phyloP scores from a whole-genome alignment of 2,113 vertebrate species.

The Cinclus cinclus region DNA sequence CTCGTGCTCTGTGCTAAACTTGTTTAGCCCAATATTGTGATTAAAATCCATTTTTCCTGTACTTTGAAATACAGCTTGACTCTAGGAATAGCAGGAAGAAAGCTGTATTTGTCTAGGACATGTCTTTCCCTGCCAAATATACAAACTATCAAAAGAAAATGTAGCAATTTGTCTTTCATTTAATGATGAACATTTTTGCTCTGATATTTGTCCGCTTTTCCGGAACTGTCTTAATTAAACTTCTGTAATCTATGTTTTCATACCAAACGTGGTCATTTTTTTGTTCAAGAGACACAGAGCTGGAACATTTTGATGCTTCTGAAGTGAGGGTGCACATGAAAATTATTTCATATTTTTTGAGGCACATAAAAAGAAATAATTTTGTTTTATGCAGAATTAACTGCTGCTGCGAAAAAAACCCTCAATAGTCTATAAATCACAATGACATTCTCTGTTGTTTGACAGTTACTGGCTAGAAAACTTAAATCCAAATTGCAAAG shows the following conservation, averaged over 20 bases:
- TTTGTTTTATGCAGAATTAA: background rate
- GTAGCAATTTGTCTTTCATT: background rate
- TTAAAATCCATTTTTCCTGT: background rate
- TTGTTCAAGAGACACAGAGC: background rate
- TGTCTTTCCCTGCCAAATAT: background rate
- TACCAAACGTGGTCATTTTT: background rate
- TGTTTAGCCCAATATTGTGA: background rate
- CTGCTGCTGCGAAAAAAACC: background rate
- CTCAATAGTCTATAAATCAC: background rate
- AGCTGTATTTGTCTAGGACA: background rate
- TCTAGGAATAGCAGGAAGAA: background rate
- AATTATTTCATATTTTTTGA: background rate
- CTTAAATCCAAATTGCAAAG: background rate
- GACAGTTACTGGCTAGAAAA: background rate
- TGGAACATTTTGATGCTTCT: background rate
- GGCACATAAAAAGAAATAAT: background rate
- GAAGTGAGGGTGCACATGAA: background rate
- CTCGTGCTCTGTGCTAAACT: background rate
- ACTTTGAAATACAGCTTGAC: background rate
- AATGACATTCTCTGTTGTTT: background rate
- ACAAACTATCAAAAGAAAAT: background rate
- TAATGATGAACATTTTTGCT: constrained; percentile 10
- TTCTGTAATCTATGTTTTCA: constrained; percentile 22
- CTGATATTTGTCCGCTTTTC: constrained; percentile 3
- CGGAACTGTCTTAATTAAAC: constrained; percentile 29